A percentile compares a stretch with the other conserved stretches of the same genome.
Conservation (phyloP, 2,888 invertebrate species). For the Corythucha ciliata region DNA sequence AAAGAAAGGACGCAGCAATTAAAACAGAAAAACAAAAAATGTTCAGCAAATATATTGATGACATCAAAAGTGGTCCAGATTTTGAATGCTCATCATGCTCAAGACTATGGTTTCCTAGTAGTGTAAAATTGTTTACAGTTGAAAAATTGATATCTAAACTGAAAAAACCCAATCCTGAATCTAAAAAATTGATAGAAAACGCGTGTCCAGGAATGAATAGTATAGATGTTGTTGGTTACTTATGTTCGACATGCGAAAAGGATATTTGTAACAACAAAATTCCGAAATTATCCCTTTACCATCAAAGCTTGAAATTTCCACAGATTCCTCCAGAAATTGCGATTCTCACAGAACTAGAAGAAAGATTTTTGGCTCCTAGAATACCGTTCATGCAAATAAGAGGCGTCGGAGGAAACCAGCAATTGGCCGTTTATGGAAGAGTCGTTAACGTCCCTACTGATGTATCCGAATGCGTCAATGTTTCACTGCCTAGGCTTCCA, state of each 20-base stretch:
- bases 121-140: too few species aligned
- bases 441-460: constrained; percentile 20
- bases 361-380: constrained; percentile 15
- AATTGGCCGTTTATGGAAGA: constrained; percentile 9
- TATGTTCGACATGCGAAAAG: constrained; percentile 13
- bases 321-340: constrained; percentile 6
- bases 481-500: constrained; percentile 11
- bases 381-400: constrained; percentile 17
- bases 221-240: too few species aligned
- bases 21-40: too few species aligned
- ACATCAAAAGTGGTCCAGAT: too few species aligned
- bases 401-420: background rate
- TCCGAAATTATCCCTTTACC: background rate
- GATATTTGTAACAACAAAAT: background rate
- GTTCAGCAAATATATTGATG: too few species aligned
- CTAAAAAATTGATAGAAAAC: too few species aligned
- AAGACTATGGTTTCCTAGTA: too few species aligned
- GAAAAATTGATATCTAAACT: too few species aligned
- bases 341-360: constrained; percentile 16
- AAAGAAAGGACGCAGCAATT: too few species aligned
- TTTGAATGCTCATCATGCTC: too few species aligned
- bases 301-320: constrained; percentile 12
- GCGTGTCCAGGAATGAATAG: too few species aligned
- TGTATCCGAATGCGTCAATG: constrained; percentile 7
- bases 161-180: too few species aligned